Base-by-base conservation (phyloP, 1,140 invertebrate species). In the Alviniconcha marisindica region DNA sequence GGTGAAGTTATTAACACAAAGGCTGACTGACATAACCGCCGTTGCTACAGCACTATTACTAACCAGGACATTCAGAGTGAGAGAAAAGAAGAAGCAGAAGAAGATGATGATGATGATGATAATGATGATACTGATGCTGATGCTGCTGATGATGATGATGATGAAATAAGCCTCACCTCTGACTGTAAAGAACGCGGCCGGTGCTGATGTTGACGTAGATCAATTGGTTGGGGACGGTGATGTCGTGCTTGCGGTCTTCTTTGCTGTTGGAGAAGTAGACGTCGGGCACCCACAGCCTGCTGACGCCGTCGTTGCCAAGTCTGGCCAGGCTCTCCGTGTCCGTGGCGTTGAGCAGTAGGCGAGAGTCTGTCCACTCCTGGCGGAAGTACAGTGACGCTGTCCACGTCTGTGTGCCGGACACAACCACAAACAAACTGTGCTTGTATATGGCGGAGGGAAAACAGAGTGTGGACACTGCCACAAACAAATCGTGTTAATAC, bases 321-420 rank as follows among this genome's bases (percentile, higher is more conserved):
- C 40, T 36, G 24, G 82, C 31, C 28, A 4, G 81, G 63, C 5
- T 33, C 56, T 24, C n/a, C 4, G n/a, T 28, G 63, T 5, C 2
- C 18, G 66, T 4, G 36, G 5, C 18, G 33, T 18, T 38, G 40
- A 81, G 24, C 5, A 69, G 56, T 21, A 84, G 73, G 21, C 83
- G 71, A 10, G 69, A 54, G 42, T 84, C 83, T 7, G n/a, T 36
- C 83, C 83, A 84, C 38, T 82, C 48, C 40, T 84, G 83, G 18
- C 83, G 78, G 18, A 81, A 44, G 48, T 80, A 84, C 33, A 81
- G 31, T 28, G 73, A 77, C n/a, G 71, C 31, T 1, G 84, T 95
- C 21, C 97, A 96, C 89, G 95, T 96, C 87, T 95, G n/a, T n/a
- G n/a, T n/a, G n/a, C n/a, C n/a, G n/a, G n/a, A n/a, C n/a, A n/a